phyloP scores from a whole-genome alignment of 1,140 invertebrate genomes.

The Drosophila fuyamai region DNA sequence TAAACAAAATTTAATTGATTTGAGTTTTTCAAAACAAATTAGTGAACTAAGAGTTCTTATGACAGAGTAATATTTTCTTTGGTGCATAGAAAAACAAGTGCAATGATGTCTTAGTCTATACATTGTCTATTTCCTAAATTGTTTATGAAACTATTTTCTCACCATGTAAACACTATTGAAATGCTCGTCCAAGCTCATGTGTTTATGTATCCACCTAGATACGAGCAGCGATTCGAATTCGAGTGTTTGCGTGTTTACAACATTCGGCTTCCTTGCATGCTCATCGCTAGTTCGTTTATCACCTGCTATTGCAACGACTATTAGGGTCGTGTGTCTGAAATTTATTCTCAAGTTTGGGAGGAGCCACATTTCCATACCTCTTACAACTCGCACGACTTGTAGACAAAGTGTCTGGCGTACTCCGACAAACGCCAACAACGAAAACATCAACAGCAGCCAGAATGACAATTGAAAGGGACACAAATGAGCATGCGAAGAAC shows the following conservation, averaged over 20 bases:
- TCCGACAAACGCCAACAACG: conserved; percentile 41
- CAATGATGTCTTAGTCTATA: background rate
- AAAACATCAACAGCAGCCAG: conserved; percentile 39
- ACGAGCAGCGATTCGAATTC: conserved; percentile 9
- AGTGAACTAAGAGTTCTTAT: no score
- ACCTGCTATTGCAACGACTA: conserved; percentile 44
- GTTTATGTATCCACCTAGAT: conserved; percentile 41
- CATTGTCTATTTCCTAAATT: background rate
- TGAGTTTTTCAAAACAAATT: no score
- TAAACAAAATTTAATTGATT: no score
- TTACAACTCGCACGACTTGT: background rate
- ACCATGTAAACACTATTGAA: conserved; percentile 19
- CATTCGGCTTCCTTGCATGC: conserved; percentile 19
- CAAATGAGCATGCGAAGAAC: conserved; percentile 79
- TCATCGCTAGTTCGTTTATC: conserved; percentile 49
- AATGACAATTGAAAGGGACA: conserved; percentile 78
- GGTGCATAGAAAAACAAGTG: background rate
- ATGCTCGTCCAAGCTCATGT: conserved; percentile 27
- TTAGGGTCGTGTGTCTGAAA: conserved; percentile 40
- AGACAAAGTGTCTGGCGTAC: conserved; percentile 66
- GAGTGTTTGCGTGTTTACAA: conserved; percentile 43
- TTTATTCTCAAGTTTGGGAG: conserved; percentile 35
- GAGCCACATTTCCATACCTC: conserved; percentile 44
- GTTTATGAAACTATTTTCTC: conserved; percentile 13
- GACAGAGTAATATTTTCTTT: no score